These are phyloP conservation scores for Myrmecobius fasciatus DNA, from an alignment of 2,113 vertebrate genomes.

Conservation along the genomic window DNA sequence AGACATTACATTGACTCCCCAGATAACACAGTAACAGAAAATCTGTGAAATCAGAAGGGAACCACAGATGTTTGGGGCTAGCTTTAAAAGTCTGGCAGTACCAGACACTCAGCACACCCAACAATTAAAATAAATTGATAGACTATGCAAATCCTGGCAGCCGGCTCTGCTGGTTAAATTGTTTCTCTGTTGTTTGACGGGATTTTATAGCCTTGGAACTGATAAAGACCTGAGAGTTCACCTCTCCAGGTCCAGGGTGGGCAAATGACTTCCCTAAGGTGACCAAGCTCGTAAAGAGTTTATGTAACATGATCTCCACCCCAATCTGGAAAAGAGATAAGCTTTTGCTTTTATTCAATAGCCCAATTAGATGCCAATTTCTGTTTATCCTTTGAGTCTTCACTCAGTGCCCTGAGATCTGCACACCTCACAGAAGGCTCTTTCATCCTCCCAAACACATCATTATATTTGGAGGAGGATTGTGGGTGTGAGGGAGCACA, in stretches of 20 bases:
- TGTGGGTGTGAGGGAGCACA: no score
- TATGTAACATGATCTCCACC: neutral
- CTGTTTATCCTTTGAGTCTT: neutral
- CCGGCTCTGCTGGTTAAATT: neutral
- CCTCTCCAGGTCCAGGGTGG: neutral
- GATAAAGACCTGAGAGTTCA: neutral
- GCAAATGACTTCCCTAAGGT: neutral
- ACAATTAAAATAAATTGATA: neutral
- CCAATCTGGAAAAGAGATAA: neutral
- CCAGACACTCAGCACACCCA: neutral
- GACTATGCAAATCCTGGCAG: constrained; percentile 5
- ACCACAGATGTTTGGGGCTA: neutral
- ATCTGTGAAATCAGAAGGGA: neutral
- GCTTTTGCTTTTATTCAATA: constrained; percentile 6
- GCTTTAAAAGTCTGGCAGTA: neutral
- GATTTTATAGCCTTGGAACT: neutral
- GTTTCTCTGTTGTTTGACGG: constrained; percentile 7
- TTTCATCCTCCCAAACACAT: constrained; percentile 12
- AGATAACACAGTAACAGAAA: neutral
- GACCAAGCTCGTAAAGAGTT: neutral
- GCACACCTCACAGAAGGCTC: neutral
- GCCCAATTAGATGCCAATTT: neutral
- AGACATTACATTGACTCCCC: neutral
- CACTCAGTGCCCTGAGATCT: neutral
- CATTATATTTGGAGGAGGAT: constrained; percentile 22